Conservation (phyloP, 2,888 invertebrate genomes). For the Kuschelorhynchus macadamiae region DNA sequence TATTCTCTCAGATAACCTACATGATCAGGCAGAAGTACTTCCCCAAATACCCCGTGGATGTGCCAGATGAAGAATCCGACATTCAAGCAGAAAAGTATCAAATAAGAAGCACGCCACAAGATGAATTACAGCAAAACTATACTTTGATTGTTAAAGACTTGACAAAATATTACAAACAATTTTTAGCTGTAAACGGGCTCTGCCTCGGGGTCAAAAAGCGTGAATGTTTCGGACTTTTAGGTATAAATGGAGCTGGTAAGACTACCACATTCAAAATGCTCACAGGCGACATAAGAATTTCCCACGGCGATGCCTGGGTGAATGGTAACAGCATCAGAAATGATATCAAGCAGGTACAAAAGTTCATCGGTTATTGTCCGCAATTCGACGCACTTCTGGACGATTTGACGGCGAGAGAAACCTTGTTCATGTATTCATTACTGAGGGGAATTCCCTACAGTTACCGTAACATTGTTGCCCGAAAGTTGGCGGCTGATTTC, state of each 20-base stretch:
- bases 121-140: constrained; percentile 66
- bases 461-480: constrained; percentile 57
- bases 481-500: constrained; percentile 66
- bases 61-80: constrained; percentile 69
- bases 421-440: constrained; percentile 70
- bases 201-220: constrained; percentile 76
- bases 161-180: constrained; percentile 79
- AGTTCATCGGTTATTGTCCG: constrained; percentile 73
- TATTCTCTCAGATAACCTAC: constrained; percentile 70
- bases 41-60: constrained; percentile 27
- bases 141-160: constrained; percentile 77
- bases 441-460: constrained; percentile 66
- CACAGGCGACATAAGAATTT: constrained; percentile 84
- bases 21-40: constrained; percentile 43
- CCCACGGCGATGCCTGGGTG: constrained; percentile 80
- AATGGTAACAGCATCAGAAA: constrained; percentile 65
- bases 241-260: constrained; percentile 91
- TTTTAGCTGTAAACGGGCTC: constrained; percentile 83
- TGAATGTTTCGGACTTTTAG: constrained; percentile 85
- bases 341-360: constrained; percentile 73
- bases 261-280: constrained; percentile 92
- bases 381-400: constrained; percentile 73
- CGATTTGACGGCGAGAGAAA: constrained; percentile 72
- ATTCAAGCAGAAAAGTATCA: constrained; percentile 72
- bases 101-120: constrained; percentile 66